A percentile compares a stretch with the other conserved stretches of the same genome.
phyloP scores from a whole-genome alignment of 2,888 invertebrate species.

The Muscina levida region DNA sequence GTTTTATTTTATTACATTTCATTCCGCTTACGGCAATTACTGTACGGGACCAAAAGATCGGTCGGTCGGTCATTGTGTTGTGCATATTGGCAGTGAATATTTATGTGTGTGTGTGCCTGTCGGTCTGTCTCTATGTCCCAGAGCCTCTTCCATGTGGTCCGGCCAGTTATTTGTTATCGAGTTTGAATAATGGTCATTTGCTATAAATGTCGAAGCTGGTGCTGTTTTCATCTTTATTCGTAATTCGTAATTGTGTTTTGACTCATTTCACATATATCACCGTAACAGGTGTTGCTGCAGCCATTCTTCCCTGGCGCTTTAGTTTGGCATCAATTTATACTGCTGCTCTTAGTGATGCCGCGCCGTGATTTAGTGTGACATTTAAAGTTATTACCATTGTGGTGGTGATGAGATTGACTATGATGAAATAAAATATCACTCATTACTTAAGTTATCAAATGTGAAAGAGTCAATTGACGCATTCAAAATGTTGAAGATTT shows the following conservation, averaged over 20 bases:
- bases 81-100: not conserved
- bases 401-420: conserved; percentile 33
- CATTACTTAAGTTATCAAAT: not conserved
- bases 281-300: conserved; percentile 35
- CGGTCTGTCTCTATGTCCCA: not conserved
- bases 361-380: conserved; percentile 58
- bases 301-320: not conserved
- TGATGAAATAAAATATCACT: conserved; percentile 30
- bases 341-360: not conserved
- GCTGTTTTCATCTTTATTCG: conserved; percentile 33
- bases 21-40: conserved; percentile 32
- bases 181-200: conserved; percentile 39
- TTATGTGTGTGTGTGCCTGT: not conserved
- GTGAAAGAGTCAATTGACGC: not conserved
- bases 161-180: not conserved
- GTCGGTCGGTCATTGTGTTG: too few species aligned
- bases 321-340: conserved; percentile 6
- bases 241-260: conserved; percentile 39
- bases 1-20: conserved; percentile 10
- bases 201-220: conserved; percentile 33
- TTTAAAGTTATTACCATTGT: conserved; percentile 43
- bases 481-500: too few species aligned
- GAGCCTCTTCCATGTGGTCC: not conserved
- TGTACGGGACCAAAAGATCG: too few species aligned
- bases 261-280: conserved; percentile 31